Conservation (phyloP, 1,140 invertebrate species). For the Nasonia vitripennis region DNA sequence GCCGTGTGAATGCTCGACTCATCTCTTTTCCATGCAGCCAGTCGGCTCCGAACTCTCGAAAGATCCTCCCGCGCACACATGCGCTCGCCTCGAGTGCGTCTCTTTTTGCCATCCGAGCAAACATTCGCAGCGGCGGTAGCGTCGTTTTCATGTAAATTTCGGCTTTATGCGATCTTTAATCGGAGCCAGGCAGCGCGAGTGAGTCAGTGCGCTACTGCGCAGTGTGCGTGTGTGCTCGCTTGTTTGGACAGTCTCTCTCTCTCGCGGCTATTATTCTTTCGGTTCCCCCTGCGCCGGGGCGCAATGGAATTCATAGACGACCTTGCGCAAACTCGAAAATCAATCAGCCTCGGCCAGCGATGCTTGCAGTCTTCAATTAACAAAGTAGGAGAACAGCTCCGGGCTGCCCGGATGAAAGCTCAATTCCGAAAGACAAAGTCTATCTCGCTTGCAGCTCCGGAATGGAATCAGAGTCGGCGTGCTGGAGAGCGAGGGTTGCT, state of each 20-base stretch:
- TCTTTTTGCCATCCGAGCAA: too few species aligned
- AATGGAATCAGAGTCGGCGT: too few species aligned
- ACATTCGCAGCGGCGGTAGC: too few species aligned
- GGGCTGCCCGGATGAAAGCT: too few species aligned
- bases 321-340: not conserved
- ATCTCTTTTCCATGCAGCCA: not conserved
- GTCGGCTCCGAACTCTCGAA: not conserved
- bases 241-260: slow-evolving; percentile 9
- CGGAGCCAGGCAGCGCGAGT: not conserved
- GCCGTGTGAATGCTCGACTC: not conserved
- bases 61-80: not conserved
- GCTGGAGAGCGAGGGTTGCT: not conserved
- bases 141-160: not conserved
- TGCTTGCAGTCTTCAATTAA: not conserved
- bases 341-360: not conserved
- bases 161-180: slow-evolving; percentile 31
- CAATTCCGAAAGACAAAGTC: too few species aligned
- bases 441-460: too few species aligned
- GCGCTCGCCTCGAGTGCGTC: not conserved
- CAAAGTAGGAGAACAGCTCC: not conserved
- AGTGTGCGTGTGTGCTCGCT: not conserved
- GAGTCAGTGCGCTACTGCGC: not conserved
- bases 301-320: too few species aligned
- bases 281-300: too few species aligned
- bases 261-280: not conserved